Evolutionary conservation across 1,140 invertebrate genomes (phyloP).

Genomic region (Lamellibrachia luymesi): DNA sequence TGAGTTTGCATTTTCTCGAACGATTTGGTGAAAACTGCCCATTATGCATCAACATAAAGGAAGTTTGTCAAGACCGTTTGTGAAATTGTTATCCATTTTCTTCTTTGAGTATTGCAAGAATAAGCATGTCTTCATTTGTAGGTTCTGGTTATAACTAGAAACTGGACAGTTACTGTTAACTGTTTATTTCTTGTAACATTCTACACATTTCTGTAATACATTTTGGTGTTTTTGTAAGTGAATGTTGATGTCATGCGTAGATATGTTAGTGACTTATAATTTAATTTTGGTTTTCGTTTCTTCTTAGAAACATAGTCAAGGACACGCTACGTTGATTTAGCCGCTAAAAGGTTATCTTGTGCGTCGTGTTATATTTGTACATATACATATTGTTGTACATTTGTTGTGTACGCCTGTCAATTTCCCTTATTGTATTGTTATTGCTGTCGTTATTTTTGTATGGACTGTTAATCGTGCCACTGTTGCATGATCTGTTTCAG

Average conservation of each 20-base stretch:
- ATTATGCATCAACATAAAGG: not conserved
- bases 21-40: not conserved
- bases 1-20: not conserved
- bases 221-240: not conserved
- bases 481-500: not conserved
- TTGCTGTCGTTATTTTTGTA: not conserved
- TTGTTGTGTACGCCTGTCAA: not conserved
- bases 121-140: not conserved
- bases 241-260: not conserved
- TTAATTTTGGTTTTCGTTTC: not conserved
- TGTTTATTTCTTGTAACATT: not conserved
- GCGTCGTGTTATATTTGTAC: not conserved
- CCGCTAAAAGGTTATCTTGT: not conserved
- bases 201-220: not conserved
- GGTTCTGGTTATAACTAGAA: not conserved
- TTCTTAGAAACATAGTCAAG: not conserved
- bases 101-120: not conserved
- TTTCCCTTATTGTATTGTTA: not conserved
- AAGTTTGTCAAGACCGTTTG: not conserved
- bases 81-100: not conserved
- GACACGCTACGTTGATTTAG: not conserved
- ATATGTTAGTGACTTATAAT: not conserved
- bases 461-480: not conserved
- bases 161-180: not conserved
- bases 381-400: not conserved